Percentiles rank a stretch among this genome's conserved stretches.
Conservation (phyloP, 2,113 vertebrate species). For the Muntiacus muntjak region DNA sequence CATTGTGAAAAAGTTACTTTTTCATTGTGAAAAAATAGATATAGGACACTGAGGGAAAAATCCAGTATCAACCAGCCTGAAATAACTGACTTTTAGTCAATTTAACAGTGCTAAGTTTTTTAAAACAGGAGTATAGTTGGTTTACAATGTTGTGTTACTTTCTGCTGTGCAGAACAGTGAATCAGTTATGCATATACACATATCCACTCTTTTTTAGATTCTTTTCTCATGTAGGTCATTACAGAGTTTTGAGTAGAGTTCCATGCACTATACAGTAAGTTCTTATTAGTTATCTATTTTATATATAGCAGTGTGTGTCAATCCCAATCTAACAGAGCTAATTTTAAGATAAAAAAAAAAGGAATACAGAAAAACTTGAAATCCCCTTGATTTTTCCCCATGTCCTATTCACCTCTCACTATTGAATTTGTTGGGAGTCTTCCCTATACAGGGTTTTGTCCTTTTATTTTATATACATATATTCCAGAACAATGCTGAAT, state of each 20-base stretch:
- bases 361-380: background rate
- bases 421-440: background rate
- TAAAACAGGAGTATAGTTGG: background rate
- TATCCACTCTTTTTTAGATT: background rate
- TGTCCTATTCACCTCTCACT: background rate
- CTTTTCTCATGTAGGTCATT: background rate
- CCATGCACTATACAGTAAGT: background rate
- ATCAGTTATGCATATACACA: background rate
- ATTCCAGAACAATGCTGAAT: background rate
- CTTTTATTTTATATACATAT: background rate
- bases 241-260: background rate
- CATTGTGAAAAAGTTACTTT: background rate
- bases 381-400: background rate
- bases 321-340: background rate
- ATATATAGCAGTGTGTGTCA: background rate
- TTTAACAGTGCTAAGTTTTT: background rate
- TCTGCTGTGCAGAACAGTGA: background rate
- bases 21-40: background rate
- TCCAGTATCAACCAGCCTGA: background rate
- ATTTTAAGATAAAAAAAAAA: background rate
- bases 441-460: background rate
- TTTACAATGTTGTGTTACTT: background rate
- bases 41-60: background rate
- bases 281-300: background rate
- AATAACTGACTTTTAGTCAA: background rate